phyloP scores from a whole-genome alignment of 2,888 invertebrate genomes.

The Sericinus montela region DNA sequence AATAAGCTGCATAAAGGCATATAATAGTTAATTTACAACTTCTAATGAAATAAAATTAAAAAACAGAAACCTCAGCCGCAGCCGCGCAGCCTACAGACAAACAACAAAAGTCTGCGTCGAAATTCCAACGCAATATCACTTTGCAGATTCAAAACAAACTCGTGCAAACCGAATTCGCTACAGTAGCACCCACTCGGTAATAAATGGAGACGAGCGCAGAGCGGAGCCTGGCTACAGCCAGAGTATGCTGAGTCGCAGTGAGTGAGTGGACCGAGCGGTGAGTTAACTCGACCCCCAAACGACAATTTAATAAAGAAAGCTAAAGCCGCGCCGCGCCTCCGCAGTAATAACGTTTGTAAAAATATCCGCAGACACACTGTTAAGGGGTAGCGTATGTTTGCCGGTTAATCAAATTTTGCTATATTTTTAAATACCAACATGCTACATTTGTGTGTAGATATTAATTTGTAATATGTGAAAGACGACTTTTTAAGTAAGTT shows the following conservation, averaged over 20 bases:
- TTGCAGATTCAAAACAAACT: background rate
- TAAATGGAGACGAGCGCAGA: background rate
- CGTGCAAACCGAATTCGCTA: background rate
- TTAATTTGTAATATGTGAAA: too few species aligned
- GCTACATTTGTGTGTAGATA: too few species aligned
- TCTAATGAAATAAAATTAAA: too few species aligned
- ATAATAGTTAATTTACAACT: too few species aligned
- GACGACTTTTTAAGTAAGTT: too few species aligned
- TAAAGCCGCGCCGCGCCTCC: conserved; percentile 36
- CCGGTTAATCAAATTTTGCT: too few species aligned
- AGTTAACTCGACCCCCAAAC: conserved; percentile 48
- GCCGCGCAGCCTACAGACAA: background rate
- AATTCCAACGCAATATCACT: conserved; percentile 1
- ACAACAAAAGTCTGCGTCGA: conserved; percentile 1
- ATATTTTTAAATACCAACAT: too few species aligned
- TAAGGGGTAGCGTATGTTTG: conserved; percentile 40
- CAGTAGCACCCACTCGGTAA: background rate
- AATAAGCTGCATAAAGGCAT: too few species aligned
- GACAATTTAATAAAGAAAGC: conserved; percentile 74
- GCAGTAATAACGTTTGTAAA: conserved; percentile 75
- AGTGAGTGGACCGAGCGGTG: conserved; percentile 1
- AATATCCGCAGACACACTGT: conserved; percentile 69
- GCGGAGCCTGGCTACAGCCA: background rate
- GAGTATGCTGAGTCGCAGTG: background rate
- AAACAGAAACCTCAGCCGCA: background rate